Evolutionary conservation across 2,797 vertebrate species (phyloP).

Genomic region (Astyanax mexicanus): DNA sequence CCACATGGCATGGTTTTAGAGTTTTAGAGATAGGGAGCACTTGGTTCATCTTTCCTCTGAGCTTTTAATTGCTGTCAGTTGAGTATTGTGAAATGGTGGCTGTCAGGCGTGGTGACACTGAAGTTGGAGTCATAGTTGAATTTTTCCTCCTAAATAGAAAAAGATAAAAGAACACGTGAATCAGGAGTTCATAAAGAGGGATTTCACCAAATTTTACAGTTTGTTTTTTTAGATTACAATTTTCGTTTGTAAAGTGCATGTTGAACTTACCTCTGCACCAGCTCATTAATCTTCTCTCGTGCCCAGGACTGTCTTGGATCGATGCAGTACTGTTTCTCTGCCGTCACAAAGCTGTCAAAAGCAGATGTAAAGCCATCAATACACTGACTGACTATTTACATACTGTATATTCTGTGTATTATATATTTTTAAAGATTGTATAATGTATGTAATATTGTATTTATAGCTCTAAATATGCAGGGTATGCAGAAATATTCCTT

Average conservation of each 20-base stretch:
- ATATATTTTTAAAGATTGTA: too few species aligned
- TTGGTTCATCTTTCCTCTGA: not conserved
- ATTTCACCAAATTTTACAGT: not conserved
- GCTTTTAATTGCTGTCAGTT: not conserved
- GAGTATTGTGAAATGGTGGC: not conserved
- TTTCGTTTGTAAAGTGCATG: too few species aligned
- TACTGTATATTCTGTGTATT: too few species aligned
- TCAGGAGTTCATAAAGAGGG: too few species aligned
- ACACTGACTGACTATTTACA: too few species aligned
- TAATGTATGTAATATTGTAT: not conserved
- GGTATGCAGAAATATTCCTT: constrained; percentile 48
- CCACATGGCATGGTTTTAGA: too few species aligned
- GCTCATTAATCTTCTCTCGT: not conserved
- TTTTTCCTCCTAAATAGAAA: not conserved
- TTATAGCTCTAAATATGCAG: not conserved
- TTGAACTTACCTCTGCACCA: constrained; percentile 52
- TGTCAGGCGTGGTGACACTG: not conserved
- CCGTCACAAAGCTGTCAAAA: constrained; percentile 55
- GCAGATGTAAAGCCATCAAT: not conserved
- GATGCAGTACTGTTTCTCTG: constrained; percentile 31
- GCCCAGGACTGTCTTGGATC: constrained; percentile 46
- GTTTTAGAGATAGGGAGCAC: not conserved
- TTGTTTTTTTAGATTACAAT: too few species aligned
- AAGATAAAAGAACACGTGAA: not conserved
- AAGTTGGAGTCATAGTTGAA: not conserved